Evolutionary conservation across 2,797 vertebrate genomes (phyloP).

Genomic region (Acridotheres tristis): DNA sequence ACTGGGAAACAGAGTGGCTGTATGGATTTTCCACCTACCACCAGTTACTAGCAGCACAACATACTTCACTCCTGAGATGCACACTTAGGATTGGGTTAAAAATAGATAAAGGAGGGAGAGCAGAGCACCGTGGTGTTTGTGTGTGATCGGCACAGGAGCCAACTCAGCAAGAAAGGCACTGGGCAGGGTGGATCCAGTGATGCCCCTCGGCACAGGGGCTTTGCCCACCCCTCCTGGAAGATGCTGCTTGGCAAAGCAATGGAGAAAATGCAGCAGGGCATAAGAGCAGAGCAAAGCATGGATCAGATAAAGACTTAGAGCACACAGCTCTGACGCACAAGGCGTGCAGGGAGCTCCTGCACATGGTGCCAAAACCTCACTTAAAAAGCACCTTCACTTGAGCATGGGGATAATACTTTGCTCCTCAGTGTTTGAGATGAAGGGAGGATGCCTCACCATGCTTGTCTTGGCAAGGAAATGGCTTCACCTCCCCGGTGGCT

Average conservation of each 20-base stretch:
- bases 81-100: background rate
- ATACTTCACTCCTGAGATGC: background rate
- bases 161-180: background rate
- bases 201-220: background rate
- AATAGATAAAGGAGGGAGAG: background rate
- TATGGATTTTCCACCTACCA: background rate
- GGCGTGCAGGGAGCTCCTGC: background rate
- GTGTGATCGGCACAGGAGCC: background rate
- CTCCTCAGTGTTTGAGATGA: background rate
- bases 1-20: background rate
- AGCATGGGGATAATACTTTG: background rate
- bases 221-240: background rate
- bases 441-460: background rate
- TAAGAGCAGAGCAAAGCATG: background rate
- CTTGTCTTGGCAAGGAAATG: background rate
- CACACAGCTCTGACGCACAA: fast-evolving
- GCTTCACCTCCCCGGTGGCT: background rate
- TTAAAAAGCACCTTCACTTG: background rate
- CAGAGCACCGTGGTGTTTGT: background rate
- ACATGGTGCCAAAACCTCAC: background rate
- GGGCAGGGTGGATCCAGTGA: fast-evolving
- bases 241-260: background rate
- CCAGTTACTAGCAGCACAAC: background rate
- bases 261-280: background rate
- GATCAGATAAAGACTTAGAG: background rate